These are phyloP conservation scores for Ennomos erosarius DNA, from an alignment of 2,888 invertebrate species.

Conservation along the genomic window DNA sequence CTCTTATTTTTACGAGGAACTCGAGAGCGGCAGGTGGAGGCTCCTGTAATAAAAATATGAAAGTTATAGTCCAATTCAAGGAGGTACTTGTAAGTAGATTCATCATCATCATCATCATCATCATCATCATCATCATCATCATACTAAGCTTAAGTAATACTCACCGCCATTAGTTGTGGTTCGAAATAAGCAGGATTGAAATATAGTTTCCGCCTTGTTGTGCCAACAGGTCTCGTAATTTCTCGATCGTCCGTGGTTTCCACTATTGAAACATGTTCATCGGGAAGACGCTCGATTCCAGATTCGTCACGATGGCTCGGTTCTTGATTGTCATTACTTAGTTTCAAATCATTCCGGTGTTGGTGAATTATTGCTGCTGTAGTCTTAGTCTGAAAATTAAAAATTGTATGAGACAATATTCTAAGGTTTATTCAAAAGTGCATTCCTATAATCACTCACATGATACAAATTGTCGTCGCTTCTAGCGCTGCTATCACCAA, in stretches of 20 bases:
- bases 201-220: slow-evolving; percentile 91
- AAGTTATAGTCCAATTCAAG: neutral
- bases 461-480: slow-evolving; percentile 67
- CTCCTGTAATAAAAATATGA: slow-evolving; percentile 83
- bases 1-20: slow-evolving; percentile 94
- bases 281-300: slow-evolving; percentile 90
- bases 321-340: slow-evolving; percentile 63
- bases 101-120: too few species aligned
- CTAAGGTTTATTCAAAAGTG: neutral
- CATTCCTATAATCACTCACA: slow-evolving; percentile 52
- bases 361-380: slow-evolving; percentile 92
- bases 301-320: slow-evolving; percentile 81
- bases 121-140: too few species aligned
- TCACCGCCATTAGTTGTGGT: slow-evolving; percentile 92
- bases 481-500: slow-evolving; percentile 71
- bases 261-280: slow-evolving; percentile 93
- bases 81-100: too few species aligned
- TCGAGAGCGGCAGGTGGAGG: slow-evolving; percentile 96
- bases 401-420: neutral
- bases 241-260: slow-evolving; percentile 91
- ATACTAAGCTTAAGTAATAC: slow-evolving; percentile 44
- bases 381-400: slow-evolving; percentile 69
- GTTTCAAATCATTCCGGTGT: slow-evolving; percentile 66
- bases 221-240: slow-evolving; percentile 88
- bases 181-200: slow-evolving; percentile 97